Base-by-base conservation (phyloP, 35 echinoderm and acorn worm genomes). In the Heliocidaris erythrogramma region DNA sequence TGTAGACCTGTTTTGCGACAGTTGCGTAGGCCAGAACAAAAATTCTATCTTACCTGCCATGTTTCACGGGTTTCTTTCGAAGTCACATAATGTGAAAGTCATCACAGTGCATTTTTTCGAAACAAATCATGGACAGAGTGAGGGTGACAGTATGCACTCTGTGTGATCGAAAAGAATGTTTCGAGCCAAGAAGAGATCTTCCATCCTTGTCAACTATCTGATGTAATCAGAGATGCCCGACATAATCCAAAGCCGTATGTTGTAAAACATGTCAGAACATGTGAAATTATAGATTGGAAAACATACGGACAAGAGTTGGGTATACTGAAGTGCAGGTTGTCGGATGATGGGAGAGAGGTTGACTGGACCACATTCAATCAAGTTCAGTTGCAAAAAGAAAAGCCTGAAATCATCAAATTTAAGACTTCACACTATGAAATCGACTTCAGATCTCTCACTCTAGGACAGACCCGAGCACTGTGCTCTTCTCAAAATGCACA, bases 51-150 rank as follows among this genome's bases (percentile, higher is more conserved):
- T 96, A 29, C 88, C 96, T 61, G 30, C 93, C 21, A 95, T 96
- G 88, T 50, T 94, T 30, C 48, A 92, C 13, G 24, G 48, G 42
- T 91, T 96, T 94, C 86, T 96, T 24, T 90, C 87, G 2, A 42
- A 92, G 53, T 96, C 90, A 0, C 30, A 27, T 9, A 90, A 88
- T 13, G 30, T 96, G 29, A 48, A 95, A 49, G 48, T 13, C 42
- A 85, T 96, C 13, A 89, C 96, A 14, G 29, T 90, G 27, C 87
- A 91, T 17, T 96, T 91, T 59, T 96, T 96, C 71, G 95, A 96
- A 30, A 42, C 69, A 4, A 94, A 61, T 47, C 95, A 96, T 90
- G 85, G 95, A 16, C 93, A 96, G 78, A 96, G 56, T 27, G 93
- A 96, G 61, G 95, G 93, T 6, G 85, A 96, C 30, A 85, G 53